Conservation (phyloP, 2,888 invertebrate genomes). For the Zelleria hepariella region DNA sequence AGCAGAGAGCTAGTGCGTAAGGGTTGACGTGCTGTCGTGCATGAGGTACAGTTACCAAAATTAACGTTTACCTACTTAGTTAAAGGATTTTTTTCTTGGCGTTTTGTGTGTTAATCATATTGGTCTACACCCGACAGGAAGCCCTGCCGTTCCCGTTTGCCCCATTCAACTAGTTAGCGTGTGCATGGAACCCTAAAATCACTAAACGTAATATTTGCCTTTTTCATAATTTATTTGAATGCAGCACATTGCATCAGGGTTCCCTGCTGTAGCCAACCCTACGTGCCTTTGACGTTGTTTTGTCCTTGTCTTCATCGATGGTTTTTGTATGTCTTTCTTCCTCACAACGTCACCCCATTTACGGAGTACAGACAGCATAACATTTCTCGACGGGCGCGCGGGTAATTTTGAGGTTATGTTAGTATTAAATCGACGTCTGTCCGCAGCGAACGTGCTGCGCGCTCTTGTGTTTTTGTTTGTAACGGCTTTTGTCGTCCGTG, state of each 20-base stretch:
- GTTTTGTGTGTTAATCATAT: neutral
- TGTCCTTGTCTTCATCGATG: conserved; percentile 31
- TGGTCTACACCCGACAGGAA: neutral
- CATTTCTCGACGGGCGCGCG: conserved; percentile 55
- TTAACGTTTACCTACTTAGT: no score
- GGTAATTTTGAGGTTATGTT: conserved; percentile 69
- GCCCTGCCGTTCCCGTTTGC: neutral
- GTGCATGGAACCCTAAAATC: neutral
- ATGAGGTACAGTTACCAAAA: no score
- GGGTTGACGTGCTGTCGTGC: no score
- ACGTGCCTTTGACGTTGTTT: conserved; percentile 33
- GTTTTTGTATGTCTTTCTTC: conserved; percentile 31
- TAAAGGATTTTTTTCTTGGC: no score
- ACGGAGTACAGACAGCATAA: conserved; percentile 52
- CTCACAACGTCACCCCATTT: conserved; percentile 55
- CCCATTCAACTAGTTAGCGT: neutral
- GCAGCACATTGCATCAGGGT: conserved; percentile 1
- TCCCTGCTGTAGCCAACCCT: conserved; percentile 8
- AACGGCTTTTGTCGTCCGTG: conserved; percentile 31
- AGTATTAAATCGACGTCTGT: conserved; percentile 61
- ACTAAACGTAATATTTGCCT: neutral
- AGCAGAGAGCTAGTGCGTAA: no score
- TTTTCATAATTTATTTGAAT: neutral
- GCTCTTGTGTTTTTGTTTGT: neutral
- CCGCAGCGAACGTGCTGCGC: conserved; percentile 42